phyloP scores from a whole-genome alignment of 2,888 invertebrate species.

The Scaptomyza tumidula region DNA sequence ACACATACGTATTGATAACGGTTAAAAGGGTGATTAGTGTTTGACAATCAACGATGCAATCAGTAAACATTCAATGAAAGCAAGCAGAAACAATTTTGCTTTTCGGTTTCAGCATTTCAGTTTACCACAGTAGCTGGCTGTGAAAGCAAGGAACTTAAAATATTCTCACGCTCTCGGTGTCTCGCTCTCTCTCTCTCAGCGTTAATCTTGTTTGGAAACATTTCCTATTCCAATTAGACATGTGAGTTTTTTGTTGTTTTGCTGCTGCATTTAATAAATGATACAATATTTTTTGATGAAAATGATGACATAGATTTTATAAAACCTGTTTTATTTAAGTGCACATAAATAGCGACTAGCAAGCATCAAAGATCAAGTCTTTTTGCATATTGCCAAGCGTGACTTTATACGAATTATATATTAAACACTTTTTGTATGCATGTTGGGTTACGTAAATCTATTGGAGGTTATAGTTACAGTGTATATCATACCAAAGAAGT shows the following conservation, averaged over 20 bases:
- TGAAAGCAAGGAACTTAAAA: slow-evolving; percentile 15
- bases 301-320: background rate
- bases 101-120: slow-evolving; percentile 24
- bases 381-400: no score
- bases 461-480: slow-evolving; percentile 10
- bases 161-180: background rate
- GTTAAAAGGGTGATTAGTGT: slow-evolving; percentile 1
- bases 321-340: background rate
- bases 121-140: slow-evolving; percentile 39
- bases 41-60: slow-evolving; percentile 29
- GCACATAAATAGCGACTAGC: background rate
- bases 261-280: background rate
- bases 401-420: no score
- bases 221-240: background rate
- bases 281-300: slow-evolving; percentile 1
- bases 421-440: background rate
- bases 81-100: slow-evolving; percentile 13
- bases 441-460: slow-evolving; percentile 36
- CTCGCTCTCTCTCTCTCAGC: background rate
- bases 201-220: background rate
- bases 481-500: background rate
- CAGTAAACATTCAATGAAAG: slow-evolving; percentile 18
- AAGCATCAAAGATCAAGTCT: background rate
- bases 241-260: slow-evolving; percentile 17
- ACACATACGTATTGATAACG: background rate